Percentiles rank a stretch among this genome's conserved stretches.
These are phyloP conservation scores for Popillia japonica DNA, from an alignment of 1,140 invertebrate genomes.

Conservation along the genomic window DNA sequence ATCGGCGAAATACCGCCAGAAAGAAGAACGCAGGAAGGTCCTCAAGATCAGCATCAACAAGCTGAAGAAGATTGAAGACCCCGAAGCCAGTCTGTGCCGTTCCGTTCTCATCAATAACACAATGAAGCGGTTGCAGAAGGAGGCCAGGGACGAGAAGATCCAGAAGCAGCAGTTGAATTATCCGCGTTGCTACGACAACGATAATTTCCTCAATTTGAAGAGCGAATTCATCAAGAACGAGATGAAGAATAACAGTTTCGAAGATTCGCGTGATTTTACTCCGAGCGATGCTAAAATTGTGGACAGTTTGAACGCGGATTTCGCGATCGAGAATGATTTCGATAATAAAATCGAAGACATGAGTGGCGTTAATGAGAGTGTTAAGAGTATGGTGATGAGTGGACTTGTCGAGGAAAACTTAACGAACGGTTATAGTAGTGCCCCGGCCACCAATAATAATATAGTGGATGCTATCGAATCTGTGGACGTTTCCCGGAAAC, in stretches of 20 bases:
- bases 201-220: slow-evolving; percentile 56
- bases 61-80: slow-evolving; percentile 87
- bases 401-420: slow-evolving; percentile 46
- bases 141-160: slow-evolving; percentile 79
- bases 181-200: slow-evolving; percentile 55
- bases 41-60: slow-evolving; percentile 88
- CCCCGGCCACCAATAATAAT: slow-evolving; percentile 26
- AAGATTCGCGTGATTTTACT: slow-evolving; percentile 46
- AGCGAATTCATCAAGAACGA: slow-evolving; percentile 57
- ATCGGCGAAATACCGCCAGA: slow-evolving; percentile 82
- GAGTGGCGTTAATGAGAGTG: slow-evolving; percentile 57
- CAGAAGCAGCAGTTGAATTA: slow-evolving; percentile 60
- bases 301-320: slow-evolving; percentile 46
- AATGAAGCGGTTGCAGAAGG: slow-evolving; percentile 83
- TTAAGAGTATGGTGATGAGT: slow-evolving; percentile 55
- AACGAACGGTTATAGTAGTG: background rate
- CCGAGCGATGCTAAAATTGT: slow-evolving; percentile 40
- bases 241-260: slow-evolving; percentile 46
- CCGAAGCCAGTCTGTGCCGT: slow-evolving; percentile 82
- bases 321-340: slow-evolving; percentile 54
- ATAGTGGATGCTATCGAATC: background rate
- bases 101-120: slow-evolving; percentile 93
- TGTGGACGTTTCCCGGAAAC: slow-evolving; percentile 56
- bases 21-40: slow-evolving; percentile 85
- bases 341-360: slow-evolving; percentile 59